Evolutionary conservation across 2,888 invertebrate species (phyloP).

Genomic region (Apeira syringaria): DNA sequence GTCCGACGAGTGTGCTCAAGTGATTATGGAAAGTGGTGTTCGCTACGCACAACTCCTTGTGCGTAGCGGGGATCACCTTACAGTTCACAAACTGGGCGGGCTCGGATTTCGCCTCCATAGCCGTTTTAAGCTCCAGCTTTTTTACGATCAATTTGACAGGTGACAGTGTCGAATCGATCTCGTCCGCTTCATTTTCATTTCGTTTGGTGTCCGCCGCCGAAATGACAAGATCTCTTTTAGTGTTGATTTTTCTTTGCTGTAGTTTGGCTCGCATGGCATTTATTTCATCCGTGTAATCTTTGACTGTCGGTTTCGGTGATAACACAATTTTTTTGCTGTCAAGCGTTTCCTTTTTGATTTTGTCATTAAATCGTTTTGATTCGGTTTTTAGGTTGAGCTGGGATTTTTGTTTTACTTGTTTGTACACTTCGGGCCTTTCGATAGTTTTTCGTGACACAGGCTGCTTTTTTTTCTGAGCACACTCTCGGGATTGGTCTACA

Average conservation of each 20-base stretch:
- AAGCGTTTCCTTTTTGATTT: conserved; percentile 62
- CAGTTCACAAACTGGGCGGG: conserved; percentile 66
- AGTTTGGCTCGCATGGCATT: conserved; percentile 76
- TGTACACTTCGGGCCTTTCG: conserved; percentile 63
- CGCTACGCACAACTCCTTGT: conserved; percentile 75
- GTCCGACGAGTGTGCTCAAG: conserved; percentile 79
- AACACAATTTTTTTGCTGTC: conserved; percentile 64
- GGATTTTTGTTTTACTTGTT: conserved; percentile 77
- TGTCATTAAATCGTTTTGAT: conserved; percentile 64
- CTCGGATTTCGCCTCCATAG: conserved; percentile 69
- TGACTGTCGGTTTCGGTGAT: conserved; percentile 61
- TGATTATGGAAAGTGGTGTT: conserved; percentile 77
- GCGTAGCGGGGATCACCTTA: conserved; percentile 75
- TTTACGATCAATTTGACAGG: conserved; percentile 78
- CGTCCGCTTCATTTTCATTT: conserved; percentile 60
- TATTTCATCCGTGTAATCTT: conserved; percentile 78
- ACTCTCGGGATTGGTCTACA: conserved; percentile 82
- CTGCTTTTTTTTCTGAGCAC: conserved; percentile 78
- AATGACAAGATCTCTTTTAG: conserved; percentile 67
- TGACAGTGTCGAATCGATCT: conserved; percentile 66
- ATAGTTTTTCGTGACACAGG: conserved; percentile 57
- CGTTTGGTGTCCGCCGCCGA: conserved; percentile 55
- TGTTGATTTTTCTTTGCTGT: conserved; percentile 71
- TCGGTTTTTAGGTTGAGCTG: conserved; percentile 71
- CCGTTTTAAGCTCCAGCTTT: conserved; percentile 76